phyloP scores from a whole-genome alignment of 92 coral and sea anemone species.

The Heliopora coerulea region DNA sequence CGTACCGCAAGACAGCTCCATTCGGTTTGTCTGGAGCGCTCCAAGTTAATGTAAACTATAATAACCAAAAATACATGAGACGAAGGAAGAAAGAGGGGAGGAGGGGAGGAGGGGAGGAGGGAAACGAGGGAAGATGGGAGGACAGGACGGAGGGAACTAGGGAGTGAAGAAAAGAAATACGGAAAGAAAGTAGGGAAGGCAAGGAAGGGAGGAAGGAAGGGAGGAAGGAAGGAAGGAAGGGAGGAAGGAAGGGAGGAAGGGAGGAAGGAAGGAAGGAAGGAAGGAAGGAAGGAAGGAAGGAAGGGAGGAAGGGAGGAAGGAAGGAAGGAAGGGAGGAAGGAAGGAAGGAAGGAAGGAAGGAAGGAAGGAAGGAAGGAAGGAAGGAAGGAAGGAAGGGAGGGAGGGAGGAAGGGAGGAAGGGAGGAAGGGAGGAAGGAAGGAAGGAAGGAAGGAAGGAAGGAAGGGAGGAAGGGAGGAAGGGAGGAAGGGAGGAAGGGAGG shows the following conservation, averaged over 20 bases:
- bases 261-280: not conserved
- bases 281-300: no score
- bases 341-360: conserved; percentile 1
- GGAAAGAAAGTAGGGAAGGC: not conserved
- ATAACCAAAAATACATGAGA: not conserved
- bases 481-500: not conserved
- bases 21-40: conserved; percentile 68
- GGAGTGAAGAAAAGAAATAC: not conserved
- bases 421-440: conserved; percentile 3
- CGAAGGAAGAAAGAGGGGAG: no score
- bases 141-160: not conserved
- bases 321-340: not conserved
- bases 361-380: not conserved
- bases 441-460: not conserved
- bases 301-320: no score
- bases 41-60: conserved; percentile 70
- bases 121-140: not conserved
- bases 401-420: not conserved
- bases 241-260: not conserved
- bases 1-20: conserved; percentile 79
- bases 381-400: conserved; percentile 7
- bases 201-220: not conserved
- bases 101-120: not conserved
- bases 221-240: not conserved
- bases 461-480: not conserved